Evolutionary conservation across 2,113 vertebrate genomes (phyloP).

Genomic region (Propithecus coquereli): DNA sequence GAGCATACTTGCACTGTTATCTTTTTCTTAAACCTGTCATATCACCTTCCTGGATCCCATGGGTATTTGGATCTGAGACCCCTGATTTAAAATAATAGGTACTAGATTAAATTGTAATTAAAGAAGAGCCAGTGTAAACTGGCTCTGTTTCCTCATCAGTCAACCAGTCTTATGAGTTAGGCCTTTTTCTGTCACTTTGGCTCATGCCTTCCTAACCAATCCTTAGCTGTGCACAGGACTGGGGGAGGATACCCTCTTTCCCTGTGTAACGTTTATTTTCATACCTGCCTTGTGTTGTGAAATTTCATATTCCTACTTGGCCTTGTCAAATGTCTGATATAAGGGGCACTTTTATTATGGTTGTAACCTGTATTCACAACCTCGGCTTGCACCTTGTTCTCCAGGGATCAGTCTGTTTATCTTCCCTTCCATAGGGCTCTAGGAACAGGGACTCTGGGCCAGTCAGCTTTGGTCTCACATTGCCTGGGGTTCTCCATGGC

Average conservation of each 20-base stretch:
- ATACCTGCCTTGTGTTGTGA: not conserved
- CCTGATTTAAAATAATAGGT: not conserved
- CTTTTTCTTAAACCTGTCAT: not conserved
- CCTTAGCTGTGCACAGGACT: not conserved
- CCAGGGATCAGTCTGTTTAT: not conserved
- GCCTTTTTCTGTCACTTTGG: not conserved
- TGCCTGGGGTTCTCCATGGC: fast-evolving
- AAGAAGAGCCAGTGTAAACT: not conserved
- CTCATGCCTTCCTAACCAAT: not conserved
- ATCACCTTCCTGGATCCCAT: not conserved
- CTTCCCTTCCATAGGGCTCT: not conserved
- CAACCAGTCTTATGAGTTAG: not conserved
- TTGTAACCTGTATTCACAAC: not conserved
- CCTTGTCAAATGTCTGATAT: not conserved
- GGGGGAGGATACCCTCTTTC: not conserved
- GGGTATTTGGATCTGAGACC: not conserved
- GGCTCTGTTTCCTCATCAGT: not conserved
- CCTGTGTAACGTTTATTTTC: not conserved
- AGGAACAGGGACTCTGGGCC: not conserved
- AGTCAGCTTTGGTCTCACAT: not conserved
- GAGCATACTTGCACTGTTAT: not conserved
- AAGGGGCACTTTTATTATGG: not conserved
- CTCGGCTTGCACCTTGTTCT: not conserved
- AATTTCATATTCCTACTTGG: not conserved
- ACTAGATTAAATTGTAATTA: not conserved